A percentile compares a stretch with the other conserved stretches of the same genome.
Conservation (phyloP, 2,797 vertebrate genomes). For the Paratrypauchen microcephalus region DNA sequence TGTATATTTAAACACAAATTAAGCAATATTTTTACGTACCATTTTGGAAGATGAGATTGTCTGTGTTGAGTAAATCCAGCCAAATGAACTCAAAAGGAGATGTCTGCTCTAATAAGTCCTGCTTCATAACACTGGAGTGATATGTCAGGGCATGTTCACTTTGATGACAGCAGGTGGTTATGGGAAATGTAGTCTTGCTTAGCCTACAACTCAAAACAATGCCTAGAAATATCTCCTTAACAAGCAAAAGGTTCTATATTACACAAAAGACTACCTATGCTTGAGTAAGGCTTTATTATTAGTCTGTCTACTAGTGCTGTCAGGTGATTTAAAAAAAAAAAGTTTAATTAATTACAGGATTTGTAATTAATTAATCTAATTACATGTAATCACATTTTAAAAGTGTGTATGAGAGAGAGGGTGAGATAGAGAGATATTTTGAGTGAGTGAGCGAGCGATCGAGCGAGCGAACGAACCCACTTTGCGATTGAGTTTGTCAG, state of each 20-base stretch:
- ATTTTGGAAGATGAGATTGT: constrained; percentile 16
- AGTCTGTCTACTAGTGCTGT: too few species aligned
- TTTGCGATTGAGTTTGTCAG: too few species aligned
- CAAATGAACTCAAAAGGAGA: background rate
- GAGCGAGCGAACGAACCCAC: too few species aligned
- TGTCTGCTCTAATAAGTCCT: constrained; percentile 1
- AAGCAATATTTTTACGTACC: constrained; percentile 30
- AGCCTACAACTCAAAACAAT: background rate
- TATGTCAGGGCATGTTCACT: constrained; percentile 46
- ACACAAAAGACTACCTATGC: too few species aligned
- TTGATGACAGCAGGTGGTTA: constrained; percentile 24
- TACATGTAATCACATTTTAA: too few species aligned
- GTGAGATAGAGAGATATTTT: too few species aligned
- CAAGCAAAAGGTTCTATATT: background rate
- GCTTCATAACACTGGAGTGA: constrained; percentile 11
- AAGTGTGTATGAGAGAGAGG: too few species aligned
- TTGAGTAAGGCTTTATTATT: too few species aligned
- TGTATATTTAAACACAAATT: background rate
- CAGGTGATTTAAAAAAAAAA: too few species aligned
- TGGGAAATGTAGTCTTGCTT: constrained; percentile 51
- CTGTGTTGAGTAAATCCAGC: constrained; percentile 6
- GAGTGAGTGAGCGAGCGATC: too few species aligned
- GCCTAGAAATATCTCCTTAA: background rate
- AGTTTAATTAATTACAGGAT: too few species aligned
- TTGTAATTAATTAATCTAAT: too few species aligned